A percentile compares a stretch with the other conserved stretches of the same genome.
These are phyloP conservation scores for Phyllotreta striolata DNA, from an alignment of 2,888 invertebrate genomes.

Conservation along the genomic window DNA sequence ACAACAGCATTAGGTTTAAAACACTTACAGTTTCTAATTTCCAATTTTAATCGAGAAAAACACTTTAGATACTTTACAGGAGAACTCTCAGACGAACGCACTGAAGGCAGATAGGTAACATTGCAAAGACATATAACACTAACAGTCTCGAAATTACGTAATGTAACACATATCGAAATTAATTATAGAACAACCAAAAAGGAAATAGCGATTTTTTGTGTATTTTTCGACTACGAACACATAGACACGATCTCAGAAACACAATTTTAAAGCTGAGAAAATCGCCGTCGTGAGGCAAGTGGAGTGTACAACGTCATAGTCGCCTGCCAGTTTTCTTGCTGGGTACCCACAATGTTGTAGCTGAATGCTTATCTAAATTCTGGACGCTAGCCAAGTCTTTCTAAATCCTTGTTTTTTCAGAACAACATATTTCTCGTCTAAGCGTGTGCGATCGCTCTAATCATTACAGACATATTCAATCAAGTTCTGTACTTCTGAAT, in stretches of 20 bases:
- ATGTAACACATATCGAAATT: slow-evolving; percentile 33
- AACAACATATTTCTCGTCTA: slow-evolving; percentile 34
- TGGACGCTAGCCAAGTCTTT: slow-evolving; percentile 51
- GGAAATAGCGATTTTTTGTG: slow-evolving; percentile 28
- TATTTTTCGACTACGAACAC: slow-evolving; percentile 38
- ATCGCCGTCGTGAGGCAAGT: slow-evolving; percentile 36
- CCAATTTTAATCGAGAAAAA: slow-evolving; percentile 23
- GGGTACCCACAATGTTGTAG: slow-evolving; percentile 40
- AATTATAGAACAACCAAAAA: slow-evolving; percentile 21
- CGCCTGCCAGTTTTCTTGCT: slow-evolving; percentile 45
- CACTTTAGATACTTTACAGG: slow-evolving; percentile 26
- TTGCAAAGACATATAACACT: slow-evolving; percentile 12
- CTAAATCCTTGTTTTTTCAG: slow-evolving; percentile 44
- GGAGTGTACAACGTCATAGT: slow-evolving; percentile 46
- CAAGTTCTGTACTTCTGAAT: no score
- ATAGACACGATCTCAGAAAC: slow-evolving; percentile 46
- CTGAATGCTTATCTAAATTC: slow-evolving; percentile 49
- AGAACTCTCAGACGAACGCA: slow-evolving; percentile 15
- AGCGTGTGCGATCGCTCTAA: not conserved
- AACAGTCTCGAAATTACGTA: slow-evolving; percentile 18
- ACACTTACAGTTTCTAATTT: slow-evolving; percentile 33
- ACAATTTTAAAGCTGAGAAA: slow-evolving; percentile 34
- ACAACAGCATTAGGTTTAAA: slow-evolving; percentile 23
- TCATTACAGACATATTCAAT: not conserved
- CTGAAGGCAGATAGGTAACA: slow-evolving; percentile 7